Base-by-base conservation (phyloP, 2,113 vertebrate species). In the Hippocampus mohnikei region DNA sequence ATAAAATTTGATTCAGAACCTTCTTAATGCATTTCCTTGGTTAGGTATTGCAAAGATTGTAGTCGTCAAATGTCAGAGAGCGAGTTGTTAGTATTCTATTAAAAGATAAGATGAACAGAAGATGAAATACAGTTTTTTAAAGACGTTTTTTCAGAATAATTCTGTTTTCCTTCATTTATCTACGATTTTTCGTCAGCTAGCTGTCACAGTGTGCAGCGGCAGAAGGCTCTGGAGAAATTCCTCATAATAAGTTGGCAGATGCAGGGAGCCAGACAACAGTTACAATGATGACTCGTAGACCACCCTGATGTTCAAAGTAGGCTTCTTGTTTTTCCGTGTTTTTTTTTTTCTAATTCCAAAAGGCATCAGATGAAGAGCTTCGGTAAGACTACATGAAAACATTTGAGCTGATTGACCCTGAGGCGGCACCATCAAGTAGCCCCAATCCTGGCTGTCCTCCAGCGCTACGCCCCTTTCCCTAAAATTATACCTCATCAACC, bases 251-350 rank as follows among this genome's bases (percentile, higher is more conserved):
- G 61, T 71, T 52, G 50, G 60, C 52, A 58, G 68, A 46, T 72
- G 61, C 37, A 73, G 69, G 41, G 42, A 66, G 62, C 59, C 21
- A 70, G 82, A 81, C 84, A 78, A 69, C 76, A 78, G n/a, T 50
- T 50, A 72, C 80, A 85, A 81, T 82, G 73, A 56, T 10, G 80
- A 84, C 81, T 79, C 88, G 74, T 68, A 81, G 91, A 85, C 85
- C 85, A 85, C 83, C 78, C 81, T 67, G 74, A 78, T 74, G 64
- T 80, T 83, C 77, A 88, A 84, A 86, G 79, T 59, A 16, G 33
- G 50, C 41, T 56, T 69, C 56, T 80, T 75, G 70, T 73, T 80
- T 81, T 74, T 70, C 65, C 63, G 10, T 69, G 74, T 78, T 63
- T 79, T 81, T 74, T 70, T 65, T 55, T 8, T 69, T 74, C 80